phyloP scores from a whole-genome alignment of 2,797 vertebrate genomes.

The Enteromius viviparus region DNA sequence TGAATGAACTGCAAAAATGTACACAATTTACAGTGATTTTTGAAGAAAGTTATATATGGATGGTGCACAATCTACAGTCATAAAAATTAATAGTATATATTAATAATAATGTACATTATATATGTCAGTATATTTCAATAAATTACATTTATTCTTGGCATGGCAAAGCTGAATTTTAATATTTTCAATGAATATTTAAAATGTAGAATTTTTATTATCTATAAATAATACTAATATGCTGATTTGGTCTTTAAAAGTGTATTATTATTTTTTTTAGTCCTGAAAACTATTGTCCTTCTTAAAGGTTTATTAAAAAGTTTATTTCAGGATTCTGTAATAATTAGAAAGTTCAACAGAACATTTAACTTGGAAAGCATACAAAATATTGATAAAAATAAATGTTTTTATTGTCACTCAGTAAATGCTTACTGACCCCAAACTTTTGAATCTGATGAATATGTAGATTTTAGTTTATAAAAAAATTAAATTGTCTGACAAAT shows the following conservation, averaged over 20 bases:
- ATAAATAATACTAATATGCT: not conserved
- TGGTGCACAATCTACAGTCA: not conserved
- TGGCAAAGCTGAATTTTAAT: too few species aligned
- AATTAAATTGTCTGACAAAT: constrained; percentile 7
- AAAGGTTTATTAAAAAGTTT: not conserved
- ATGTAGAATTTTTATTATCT: too few species aligned
- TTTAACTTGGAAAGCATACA: not conserved
- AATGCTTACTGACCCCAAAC: not conserved
- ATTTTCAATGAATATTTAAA: too few species aligned
- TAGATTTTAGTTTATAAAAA: not conserved
- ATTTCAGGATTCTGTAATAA: not conserved
- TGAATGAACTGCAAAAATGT: constrained; percentile 3
- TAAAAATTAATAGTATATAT: too few species aligned
- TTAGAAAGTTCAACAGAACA: not conserved
- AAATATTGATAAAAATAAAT: not conserved
- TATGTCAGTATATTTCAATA: too few species aligned
- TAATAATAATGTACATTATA: too few species aligned
- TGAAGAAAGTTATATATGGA: not conserved
- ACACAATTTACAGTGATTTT: not conserved
- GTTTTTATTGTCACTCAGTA: not conserved
- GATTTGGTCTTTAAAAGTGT: not conserved
- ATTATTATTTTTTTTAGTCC: not conserved
- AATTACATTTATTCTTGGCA: too few species aligned
- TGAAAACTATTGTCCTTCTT: not conserved
- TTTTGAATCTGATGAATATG: not conserved